Percentiles rank a stretch among this genome's conserved stretches.
Conservation (phyloP, 2,888 invertebrate genomes). For the Agrochola litura region DNA sequence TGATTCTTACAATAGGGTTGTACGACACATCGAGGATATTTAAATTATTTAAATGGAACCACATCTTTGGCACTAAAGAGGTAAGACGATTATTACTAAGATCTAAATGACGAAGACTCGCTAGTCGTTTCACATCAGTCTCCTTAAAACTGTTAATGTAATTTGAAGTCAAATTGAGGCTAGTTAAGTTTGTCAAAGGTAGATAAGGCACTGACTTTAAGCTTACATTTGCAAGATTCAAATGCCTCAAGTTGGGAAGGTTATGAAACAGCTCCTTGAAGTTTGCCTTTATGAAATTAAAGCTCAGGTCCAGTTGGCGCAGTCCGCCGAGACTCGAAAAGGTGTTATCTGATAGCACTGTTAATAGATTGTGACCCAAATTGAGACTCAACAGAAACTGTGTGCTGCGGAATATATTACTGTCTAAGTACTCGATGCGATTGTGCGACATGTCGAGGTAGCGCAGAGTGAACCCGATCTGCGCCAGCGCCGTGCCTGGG, state of each 20-base stretch:
- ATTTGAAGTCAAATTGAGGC: constrained; percentile 95
- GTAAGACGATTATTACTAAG: constrained; percentile 94
- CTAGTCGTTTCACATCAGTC: constrained; percentile 93
- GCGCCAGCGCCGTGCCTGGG: constrained; percentile 94
- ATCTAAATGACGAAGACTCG: constrained; percentile 93
- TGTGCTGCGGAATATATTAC: constrained; percentile 96
- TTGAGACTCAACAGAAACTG: constrained; percentile 94
- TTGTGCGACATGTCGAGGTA: constrained; percentile 95
- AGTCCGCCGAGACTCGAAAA: constrained; percentile 95
- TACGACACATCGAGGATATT: constrained; percentile 94
- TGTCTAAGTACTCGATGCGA: constrained; percentile 96
- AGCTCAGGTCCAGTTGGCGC: constrained; percentile 94
- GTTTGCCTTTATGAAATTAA: constrained; percentile 95
- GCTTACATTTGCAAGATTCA: constrained; percentile 94
- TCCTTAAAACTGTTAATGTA: constrained; percentile 93
- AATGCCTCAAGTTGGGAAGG: constrained; percentile 94
- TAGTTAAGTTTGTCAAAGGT: constrained; percentile 94
- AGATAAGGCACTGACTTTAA: constrained; percentile 94
- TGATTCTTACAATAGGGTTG: constrained; percentile 95
- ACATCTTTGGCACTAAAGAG: constrained; percentile 94
- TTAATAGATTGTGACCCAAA: constrained; percentile 95
- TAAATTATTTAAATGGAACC: constrained; percentile 93
- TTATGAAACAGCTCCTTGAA: constrained; percentile 97
- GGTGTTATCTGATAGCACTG: constrained; percentile 96
- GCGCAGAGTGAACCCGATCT: constrained; percentile 94